Evolutionary conservation across 2,113 vertebrate genomes (phyloP).

Genomic region (Gobius niger): DNA sequence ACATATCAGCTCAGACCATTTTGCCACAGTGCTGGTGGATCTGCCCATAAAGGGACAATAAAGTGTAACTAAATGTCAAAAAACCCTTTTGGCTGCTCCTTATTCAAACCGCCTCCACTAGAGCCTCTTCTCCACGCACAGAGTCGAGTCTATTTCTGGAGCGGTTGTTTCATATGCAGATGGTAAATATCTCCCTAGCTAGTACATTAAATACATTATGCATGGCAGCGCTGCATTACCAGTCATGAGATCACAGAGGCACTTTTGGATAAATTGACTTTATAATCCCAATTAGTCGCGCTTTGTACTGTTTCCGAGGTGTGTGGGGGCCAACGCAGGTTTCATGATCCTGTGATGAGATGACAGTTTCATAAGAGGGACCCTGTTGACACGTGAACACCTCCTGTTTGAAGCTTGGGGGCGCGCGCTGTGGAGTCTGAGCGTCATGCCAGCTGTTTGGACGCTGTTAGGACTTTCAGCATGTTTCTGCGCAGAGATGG

Average conservation of each 20-base stretch:
- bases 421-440: not conserved
- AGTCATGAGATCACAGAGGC: constrained; percentile 37
- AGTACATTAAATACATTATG: constrained; percentile 45
- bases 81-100: not conserved
- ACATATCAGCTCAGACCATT: not conserved
- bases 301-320: constrained; percentile 41
- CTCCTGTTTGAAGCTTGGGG: constrained; percentile 4
- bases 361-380: constrained; percentile 30
- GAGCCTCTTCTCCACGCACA: not conserved
- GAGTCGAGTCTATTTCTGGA: constrained; percentile 31
- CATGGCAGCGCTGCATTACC: constrained; percentile 27
- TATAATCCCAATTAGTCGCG: constrained; percentile 58
- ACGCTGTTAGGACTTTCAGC: constrained; percentile 18
- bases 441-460: constrained; percentile 8
- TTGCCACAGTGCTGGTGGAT: not conserved
- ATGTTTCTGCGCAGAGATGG: constrained; percentile 13
- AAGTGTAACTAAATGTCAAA: not conserved
- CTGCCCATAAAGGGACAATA: not conserved
- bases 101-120: not conserved
- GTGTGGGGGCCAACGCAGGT: constrained; percentile 30
- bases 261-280: constrained; percentile 46
- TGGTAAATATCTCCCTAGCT: constrained; percentile 46
- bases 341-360: constrained; percentile 39
- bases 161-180: constrained; percentile 29
- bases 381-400: constrained; percentile 33